These are phyloP conservation scores for Aramus guarauna DNA, from an alignment of 2,113 vertebrate genomes.

Conservation along the genomic window DNA sequence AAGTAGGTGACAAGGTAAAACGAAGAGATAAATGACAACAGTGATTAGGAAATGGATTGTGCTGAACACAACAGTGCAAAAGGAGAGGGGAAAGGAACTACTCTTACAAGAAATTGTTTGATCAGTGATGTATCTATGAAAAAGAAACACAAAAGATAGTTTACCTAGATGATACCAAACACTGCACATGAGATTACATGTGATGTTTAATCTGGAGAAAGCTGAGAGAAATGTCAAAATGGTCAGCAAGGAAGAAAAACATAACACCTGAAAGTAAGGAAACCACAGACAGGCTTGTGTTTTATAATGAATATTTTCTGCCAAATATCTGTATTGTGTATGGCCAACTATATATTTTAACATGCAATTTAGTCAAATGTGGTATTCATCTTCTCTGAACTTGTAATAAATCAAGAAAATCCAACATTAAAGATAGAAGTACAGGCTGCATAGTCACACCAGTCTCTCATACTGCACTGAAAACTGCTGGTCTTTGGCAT, in stretches of 20 bases:
- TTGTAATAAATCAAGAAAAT: constrained; percentile 3
- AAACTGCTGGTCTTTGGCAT: neutral
- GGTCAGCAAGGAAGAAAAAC: neutral
- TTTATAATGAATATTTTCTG: constrained; percentile 19
- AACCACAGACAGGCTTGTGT: neutral
- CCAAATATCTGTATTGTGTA: neutral
- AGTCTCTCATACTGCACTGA: neutral
- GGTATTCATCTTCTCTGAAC: neutral
- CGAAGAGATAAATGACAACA: constrained; percentile 66
- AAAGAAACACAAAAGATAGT: neutral
- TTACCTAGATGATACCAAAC: neutral
- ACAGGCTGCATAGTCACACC: neutral
- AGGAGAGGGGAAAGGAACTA: neutral
- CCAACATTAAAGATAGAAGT: neutral
- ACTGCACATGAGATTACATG: neutral
- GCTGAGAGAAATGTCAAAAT: neutral
- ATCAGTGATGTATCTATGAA: neutral
- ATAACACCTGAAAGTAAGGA: neutral
- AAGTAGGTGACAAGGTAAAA: constrained; percentile 72
- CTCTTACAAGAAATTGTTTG: neutral
- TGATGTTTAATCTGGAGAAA: neutral
- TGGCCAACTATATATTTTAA: neutral
- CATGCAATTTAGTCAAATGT: neutral
- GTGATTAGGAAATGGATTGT: neutral
- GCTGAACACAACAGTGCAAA: neutral